These are phyloP conservation scores for Cottus gobio DNA, from an alignment of 2,113 vertebrate genomes.

Conservation along the genomic window DNA sequence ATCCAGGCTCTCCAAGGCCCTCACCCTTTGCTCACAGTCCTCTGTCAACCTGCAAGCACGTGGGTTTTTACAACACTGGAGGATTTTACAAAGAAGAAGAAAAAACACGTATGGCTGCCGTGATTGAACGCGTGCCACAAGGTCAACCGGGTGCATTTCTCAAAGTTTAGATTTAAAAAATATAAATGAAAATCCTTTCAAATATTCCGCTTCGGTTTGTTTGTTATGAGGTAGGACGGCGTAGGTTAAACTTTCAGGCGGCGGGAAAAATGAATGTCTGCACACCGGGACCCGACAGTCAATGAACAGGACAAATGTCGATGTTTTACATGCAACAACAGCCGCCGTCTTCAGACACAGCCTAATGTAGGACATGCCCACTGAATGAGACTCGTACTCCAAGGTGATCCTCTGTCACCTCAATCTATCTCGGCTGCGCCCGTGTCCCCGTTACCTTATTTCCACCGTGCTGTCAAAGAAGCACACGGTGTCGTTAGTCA, in stretches of 20 bases:
- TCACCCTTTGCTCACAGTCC: slow-evolving; percentile 86
- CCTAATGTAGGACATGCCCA: slow-evolving; percentile 63
- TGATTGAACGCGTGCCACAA: slow-evolving; percentile 27
- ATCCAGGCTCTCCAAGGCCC: slow-evolving; percentile 87
- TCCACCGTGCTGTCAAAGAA: slow-evolving; percentile 92
- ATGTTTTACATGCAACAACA: slow-evolving; percentile 57
- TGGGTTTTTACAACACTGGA: slow-evolving; percentile 9
- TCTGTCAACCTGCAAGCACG: slow-evolving; percentile 82
- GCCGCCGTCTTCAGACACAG: slow-evolving; percentile 51
- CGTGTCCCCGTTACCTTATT: slow-evolving; percentile 86
- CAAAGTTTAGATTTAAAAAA: slow-evolving; percentile 25
- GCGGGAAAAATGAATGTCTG: slow-evolving; percentile 51
- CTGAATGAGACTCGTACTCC: slow-evolving; percentile 53
- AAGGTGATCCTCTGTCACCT: slow-evolving; percentile 70
- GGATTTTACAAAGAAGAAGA: background rate
- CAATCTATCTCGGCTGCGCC: slow-evolving; percentile 60
- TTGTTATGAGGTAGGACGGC: slow-evolving; percentile 45
- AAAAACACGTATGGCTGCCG: slow-evolving; percentile 18
- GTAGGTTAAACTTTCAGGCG: slow-evolving; percentile 48
- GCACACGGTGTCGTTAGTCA: slow-evolving; percentile 87
- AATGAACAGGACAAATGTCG: slow-evolving; percentile 55
- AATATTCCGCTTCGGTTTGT: slow-evolving; percentile 24
- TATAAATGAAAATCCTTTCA: slow-evolving; percentile 31
- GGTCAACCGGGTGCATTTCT: slow-evolving; percentile 45
- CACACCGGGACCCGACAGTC: slow-evolving; percentile 33